Base-by-base conservation (phyloP, 2,888 invertebrate genomes). In the Cryptocephalus primarius region DNA sequence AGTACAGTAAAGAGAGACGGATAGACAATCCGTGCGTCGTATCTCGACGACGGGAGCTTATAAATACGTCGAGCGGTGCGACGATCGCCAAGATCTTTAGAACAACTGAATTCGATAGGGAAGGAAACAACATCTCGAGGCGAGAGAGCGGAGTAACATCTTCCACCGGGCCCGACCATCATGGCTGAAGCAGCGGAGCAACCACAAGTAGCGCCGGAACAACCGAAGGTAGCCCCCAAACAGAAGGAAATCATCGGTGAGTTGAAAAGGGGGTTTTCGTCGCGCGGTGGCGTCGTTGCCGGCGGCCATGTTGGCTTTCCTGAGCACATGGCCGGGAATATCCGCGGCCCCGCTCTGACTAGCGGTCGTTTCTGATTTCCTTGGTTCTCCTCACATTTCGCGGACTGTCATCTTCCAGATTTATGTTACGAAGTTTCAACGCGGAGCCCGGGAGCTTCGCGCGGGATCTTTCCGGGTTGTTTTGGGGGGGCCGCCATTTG, bases 151-250 rank as follows among this genome's bases (percentile, higher is more conserved):
- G 82, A 80, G 77, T 76, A 79, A 79, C 80, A 80, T 79, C 80
- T 80, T 72, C 79, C 80, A 78, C 79, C 79, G 78, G 22, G 79
- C 78, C 81, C 80, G 56, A 64, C 58, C 62, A 63, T 57, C 59
- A 92, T 93, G 92, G 90, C 91, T 86, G 92, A 93, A 86, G 85
- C 90, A 80, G 91, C 83, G 71, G 80, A 81, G 75, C 77, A 78
- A 72, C 72, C 75, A 72, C 70, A 74, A 72, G 72, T 43, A 47
- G 48, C 47, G 49, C 48, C 72, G 72, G 66, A 65, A 63, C 72
- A 79, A 73, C 73, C 66, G 60, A 64, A 69, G 64, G 75, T 75
- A 66, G 77, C 78, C 79, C 75, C 79, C 75, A 71, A 82, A 80
- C 75, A 83, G 75, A 91, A 92, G 79, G 85, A 86, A 80, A 78